These are phyloP conservation scores for Mnemiopsis leidyi DNA, from an alignment of 37 sponge, comb jelly and placozoan genomes.

Conservation along the genomic window DNA sequence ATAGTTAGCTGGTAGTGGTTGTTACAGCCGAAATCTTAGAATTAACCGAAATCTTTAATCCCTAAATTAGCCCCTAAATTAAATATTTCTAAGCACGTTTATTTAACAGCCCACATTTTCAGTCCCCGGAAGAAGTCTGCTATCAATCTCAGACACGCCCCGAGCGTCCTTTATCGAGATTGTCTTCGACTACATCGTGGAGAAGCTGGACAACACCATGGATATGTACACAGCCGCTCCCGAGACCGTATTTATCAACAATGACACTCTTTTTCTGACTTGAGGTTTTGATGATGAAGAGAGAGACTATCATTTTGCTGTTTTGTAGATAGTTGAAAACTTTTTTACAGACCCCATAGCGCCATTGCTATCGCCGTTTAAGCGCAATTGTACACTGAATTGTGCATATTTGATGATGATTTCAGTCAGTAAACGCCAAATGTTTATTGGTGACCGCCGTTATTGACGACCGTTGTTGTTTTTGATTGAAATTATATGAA, in stretches of 20 bases:
- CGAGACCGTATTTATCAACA: constrained; percentile 22
- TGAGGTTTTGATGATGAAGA: background rate
- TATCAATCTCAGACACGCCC: constrained; percentile 32
- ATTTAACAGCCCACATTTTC: too few species aligned
- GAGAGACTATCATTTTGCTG: background rate
- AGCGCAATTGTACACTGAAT: background rate
- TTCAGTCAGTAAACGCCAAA: background rate
- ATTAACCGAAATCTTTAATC: too few species aligned
- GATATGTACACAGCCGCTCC: background rate
- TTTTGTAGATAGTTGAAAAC: background rate
- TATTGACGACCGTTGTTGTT: background rate
- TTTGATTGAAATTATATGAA: background rate
- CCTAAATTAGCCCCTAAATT: too few species aligned
- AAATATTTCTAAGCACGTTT: too few species aligned
- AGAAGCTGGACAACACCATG: background rate
- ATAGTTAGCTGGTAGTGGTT: too few species aligned
- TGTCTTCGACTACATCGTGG: constrained; percentile 12
- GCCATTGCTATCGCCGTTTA: background rate
- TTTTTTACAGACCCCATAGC: background rate
- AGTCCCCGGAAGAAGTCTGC: constrained; percentile 38
- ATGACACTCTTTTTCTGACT: background rate
- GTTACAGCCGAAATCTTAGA: too few species aligned
- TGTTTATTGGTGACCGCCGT: background rate
- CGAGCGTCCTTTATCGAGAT: background rate
- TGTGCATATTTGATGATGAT: background rate